These are phyloP conservation scores for Platycercus adscitus DNA, from an alignment of 2,113 vertebrate genomes.

Conservation along the genomic window DNA sequence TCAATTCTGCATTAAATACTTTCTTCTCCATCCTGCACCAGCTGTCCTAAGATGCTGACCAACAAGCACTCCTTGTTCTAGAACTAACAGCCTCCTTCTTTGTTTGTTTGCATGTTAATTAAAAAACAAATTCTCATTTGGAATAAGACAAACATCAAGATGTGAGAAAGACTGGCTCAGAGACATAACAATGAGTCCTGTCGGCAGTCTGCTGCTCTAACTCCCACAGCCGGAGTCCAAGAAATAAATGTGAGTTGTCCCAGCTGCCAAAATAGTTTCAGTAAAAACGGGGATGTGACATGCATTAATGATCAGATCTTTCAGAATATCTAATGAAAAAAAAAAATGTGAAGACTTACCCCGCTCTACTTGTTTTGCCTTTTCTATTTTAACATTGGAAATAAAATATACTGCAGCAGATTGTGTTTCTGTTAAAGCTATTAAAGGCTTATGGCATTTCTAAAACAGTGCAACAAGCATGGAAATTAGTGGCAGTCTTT, in stretches of 20 bases:
- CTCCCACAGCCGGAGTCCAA: not conserved
- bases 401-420: constrained; percentile 60
- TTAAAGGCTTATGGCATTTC: constrained; percentile 68
- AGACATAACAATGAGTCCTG: not conserved
- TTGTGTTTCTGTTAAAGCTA: constrained; percentile 68
- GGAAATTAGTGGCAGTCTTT: constrained; percentile 61
- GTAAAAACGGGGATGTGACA: not conserved
- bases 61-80: constrained; percentile 3
- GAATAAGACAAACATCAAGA: not conserved
- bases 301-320: not conserved
- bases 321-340: constrained; percentile 18
- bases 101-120: constrained; percentile 51
- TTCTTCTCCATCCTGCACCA: not conserved
- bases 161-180: constrained; percentile 23
- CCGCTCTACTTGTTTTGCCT: constrained; percentile 30
- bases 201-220: not conserved
- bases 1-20: not conserved
- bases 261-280: not conserved
- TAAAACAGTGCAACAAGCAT: constrained; percentile 67
- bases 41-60: constrained; percentile 21
- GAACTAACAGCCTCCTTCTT: constrained; percentile 39
- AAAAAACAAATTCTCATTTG: constrained; percentile 54
- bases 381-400: constrained; percentile 29
- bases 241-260: not conserved
- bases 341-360: not conserved